These are phyloP conservation scores for Brachyptera risi DNA, from an alignment of 2,888 invertebrate genomes.

Conservation along the genomic window DNA sequence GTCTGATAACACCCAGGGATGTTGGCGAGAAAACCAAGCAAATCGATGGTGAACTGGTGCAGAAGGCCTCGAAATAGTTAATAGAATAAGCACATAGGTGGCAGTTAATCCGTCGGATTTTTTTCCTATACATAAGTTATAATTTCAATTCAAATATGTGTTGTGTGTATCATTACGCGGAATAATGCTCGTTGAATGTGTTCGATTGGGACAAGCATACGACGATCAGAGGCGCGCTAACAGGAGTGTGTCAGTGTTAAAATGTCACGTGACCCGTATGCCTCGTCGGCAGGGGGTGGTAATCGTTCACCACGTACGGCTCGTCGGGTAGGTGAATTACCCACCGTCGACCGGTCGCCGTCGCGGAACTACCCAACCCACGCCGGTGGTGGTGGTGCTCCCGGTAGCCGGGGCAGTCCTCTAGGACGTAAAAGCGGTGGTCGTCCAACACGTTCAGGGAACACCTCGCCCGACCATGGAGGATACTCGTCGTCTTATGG, in stretches of 20 bases:
- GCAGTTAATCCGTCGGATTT: neutral
- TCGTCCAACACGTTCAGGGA: conserved; percentile 53
- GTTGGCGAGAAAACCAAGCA: too few species aligned
- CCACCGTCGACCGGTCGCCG: conserved; percentile 87
- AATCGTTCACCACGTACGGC: conserved; percentile 60
- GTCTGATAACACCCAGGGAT: too few species aligned
- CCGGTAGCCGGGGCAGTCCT: conserved; percentile 40
- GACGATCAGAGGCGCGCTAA: conserved; percentile 14
- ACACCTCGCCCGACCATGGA: conserved; percentile 55
- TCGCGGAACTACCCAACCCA: conserved; percentile 69
- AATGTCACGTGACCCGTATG: conserved; percentile 32
- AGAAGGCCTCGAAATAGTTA: neutral
- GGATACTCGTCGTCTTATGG: conserved; percentile 28
- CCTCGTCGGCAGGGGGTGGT: conserved; percentile 48
- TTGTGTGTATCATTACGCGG: conserved; percentile 11
- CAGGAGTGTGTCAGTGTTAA: conserved; percentile 31
- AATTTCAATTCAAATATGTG: neutral
- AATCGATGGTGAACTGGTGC: too few species aligned
- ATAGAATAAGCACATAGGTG: neutral
- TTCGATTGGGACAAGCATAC: conserved; percentile 22
- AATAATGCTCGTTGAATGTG: conserved; percentile 18
- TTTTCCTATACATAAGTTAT: neutral
- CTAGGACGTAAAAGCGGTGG: conserved; percentile 35
- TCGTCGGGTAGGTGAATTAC: conserved; percentile 58
- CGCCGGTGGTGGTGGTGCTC: conserved; percentile 42